Evolutionary conservation across 64 coral and sea anemone genomes (phyloP), one percentile per base, ranked within the genome.

Genomic region (Exaiptasia diaphana): DNA sequence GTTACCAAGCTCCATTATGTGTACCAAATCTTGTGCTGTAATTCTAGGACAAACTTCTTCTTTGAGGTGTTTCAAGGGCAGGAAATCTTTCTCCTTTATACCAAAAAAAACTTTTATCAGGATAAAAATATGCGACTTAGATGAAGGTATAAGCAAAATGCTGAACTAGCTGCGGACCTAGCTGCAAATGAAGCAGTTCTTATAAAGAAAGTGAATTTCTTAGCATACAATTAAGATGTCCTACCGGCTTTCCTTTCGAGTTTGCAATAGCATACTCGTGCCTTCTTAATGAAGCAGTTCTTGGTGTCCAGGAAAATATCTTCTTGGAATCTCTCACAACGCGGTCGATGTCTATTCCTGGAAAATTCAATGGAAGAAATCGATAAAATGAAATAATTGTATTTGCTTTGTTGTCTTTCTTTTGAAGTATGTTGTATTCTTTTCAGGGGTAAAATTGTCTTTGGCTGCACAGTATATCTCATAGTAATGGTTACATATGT

Each of bases 281-380:
- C 11, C 52, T 63, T 56, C 93, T 82, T 36, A 91, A 62, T 0
- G 93, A 52, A 25, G 77, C 83, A 27, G 88, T 91, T 38, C 89
- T 75, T 15, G 93, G 93, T 1, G 93, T 91, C 6, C 76, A 91
- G 22, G 82, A 91, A 58, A 97, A 97, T n/a, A 97, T 87, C 55
- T 83, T 91, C 71, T 88, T 97, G 4, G 93, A 90, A 43, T 97
- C 93, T 37, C 89, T 83, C 52, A 97, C 93, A 53, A 91, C 88
- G 42, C 93, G 93, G 32, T 97, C 93, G 14, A 97, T 97, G 41
- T 97, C 93, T 14, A 97, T 73, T 22, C 78, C 93, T 97, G 25
- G 35, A 46, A 39, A 31, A n/a, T n/a, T n/a, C n/a, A n/a, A n/a
- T n/a, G 30, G 20, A 48, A 37, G 4, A 74, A 64, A 32, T 11